Conservation (phyloP, 1,140 invertebrate species). For the Teleopsis dalmanni region DNA sequence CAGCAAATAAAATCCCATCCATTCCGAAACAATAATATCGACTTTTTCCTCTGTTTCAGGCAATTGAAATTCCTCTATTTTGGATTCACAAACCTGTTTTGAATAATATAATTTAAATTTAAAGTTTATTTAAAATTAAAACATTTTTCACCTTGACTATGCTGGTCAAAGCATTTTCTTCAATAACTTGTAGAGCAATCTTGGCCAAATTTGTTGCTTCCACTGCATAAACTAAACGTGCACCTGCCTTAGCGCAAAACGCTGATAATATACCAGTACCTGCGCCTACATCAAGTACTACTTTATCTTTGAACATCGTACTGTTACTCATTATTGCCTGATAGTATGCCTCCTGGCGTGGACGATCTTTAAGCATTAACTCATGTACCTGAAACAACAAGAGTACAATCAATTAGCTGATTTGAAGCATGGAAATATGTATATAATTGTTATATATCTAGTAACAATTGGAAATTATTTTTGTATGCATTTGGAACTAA, state of each 20-base stretch:
- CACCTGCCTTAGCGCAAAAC: constrained; percentile 89
- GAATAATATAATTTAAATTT: neutral
- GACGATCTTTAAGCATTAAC: constrained; percentile 71
- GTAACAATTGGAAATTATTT: no score
- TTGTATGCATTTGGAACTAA: no score
- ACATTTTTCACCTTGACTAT: constrained; percentile 55
- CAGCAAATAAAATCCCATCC: constrained; percentile 99
- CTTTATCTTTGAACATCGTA: constrained; percentile 59
- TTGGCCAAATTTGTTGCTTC: constrained; percentile 86
- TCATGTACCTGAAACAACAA: constrained; percentile 63
- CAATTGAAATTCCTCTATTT: constrained; percentile 64
- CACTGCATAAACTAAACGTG: constrained; percentile 84
- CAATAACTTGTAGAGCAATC: constrained; percentile 77
- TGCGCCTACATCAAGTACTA: constrained; percentile 91
- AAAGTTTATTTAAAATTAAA: neutral
- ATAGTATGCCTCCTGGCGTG: constrained; percentile 73
- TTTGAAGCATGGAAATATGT: neutral
- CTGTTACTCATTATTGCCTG: constrained; percentile 74
- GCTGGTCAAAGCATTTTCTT: constrained; percentile 56
- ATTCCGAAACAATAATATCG: constrained; percentile 96
- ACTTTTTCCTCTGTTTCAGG: constrained; percentile 76
- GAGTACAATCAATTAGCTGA: neutral
- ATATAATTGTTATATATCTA: no score
- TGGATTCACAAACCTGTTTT: constrained; percentile 54
- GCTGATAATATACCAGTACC: constrained; percentile 95